These are phyloP conservation scores for Florisuga fusca DNA, from an alignment of 2,797 vertebrate genomes.

Conservation along the genomic window DNA sequence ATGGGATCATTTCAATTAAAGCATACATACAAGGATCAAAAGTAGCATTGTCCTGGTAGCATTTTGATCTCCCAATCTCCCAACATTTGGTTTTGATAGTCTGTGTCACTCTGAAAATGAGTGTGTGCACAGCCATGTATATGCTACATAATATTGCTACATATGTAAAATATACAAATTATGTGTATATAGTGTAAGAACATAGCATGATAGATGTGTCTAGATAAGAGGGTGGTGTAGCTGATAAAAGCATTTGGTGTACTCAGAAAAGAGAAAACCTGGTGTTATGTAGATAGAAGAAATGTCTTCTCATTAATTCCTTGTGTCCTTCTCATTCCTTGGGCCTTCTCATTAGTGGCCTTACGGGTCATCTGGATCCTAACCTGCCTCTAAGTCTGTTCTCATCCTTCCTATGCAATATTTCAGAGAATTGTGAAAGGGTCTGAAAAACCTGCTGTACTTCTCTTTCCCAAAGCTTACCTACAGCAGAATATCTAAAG, in stretches of 20 bases:
- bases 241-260: background rate
- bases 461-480: background rate
- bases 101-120: background rate
- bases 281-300: constrained; percentile 55
- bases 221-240: background rate
- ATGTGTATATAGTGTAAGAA: background rate
- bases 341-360: background rate
- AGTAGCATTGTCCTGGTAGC: background rate
- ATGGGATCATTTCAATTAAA: background rate
- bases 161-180: background rate
- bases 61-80: background rate
- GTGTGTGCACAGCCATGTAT: background rate
- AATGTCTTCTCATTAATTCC: constrained; percentile 55
- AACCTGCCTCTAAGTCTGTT: background rate
- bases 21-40: too few relatives aligned
- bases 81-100: accelerated
- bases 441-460: background rate
- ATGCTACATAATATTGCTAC: background rate
- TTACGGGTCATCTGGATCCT: background rate
- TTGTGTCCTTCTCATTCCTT: too few relatives aligned
- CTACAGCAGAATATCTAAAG: background rate
- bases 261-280: constrained; percentile 55
- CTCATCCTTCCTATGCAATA: background rate
- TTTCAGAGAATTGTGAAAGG: background rate
- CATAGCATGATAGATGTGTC: background rate